Base-by-base conservation (phyloP, 1,140 invertebrate genomes). In the Nebria ingens region DNA sequence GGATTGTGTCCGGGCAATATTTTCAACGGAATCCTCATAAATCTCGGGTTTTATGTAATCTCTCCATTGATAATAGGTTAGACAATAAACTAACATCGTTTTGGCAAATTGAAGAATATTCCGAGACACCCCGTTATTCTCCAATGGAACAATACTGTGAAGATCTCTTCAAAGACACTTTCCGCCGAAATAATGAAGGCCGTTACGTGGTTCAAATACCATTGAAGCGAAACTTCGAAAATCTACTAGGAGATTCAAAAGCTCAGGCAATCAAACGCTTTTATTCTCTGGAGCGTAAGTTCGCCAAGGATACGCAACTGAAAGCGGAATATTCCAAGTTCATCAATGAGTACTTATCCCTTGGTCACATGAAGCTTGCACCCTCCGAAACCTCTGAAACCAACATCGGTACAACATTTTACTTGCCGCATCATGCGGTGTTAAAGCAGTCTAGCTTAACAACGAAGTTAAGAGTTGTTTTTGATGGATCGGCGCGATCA, bases 381-480 rank as follows among this genome's bases (percentile, higher is more conserved):
- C 22, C 55, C 34, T 23, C 21, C 13, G 49, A 40, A 21, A 19
- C 21, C 23, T 21, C 38, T 20, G 52, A 60, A 11, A 45, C 17
- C 4, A 45, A 3, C 6, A 45, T 4, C 4, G 3, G 4, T 45
- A 9, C 40, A 12, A 12, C 6, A 17, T 45, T 45, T 57, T 70
- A 68, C 59, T 19, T 73, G n/a, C 65, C 69, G 17, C 68, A 70
- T 61, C 65, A 69, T 42, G 42, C 54, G 2, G 65, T 70, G 0
- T n/a, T 57, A 9, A 64, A 64, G 56, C 22, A 55, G 0, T 9
- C 38, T 11, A 58, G 55, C 22, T 51, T 57, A 2, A 63, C 61
- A 11, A 67, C 61, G 2, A 65, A 63, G 53, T 19, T 62, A 11
- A 52, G 62, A 13, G 59, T 66, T 19, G 64, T 67, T 19, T 64